Evolutionary conservation across 2,113 vertebrate genomes (phyloP).

Genomic region (Spermophilus dauricus): DNA sequence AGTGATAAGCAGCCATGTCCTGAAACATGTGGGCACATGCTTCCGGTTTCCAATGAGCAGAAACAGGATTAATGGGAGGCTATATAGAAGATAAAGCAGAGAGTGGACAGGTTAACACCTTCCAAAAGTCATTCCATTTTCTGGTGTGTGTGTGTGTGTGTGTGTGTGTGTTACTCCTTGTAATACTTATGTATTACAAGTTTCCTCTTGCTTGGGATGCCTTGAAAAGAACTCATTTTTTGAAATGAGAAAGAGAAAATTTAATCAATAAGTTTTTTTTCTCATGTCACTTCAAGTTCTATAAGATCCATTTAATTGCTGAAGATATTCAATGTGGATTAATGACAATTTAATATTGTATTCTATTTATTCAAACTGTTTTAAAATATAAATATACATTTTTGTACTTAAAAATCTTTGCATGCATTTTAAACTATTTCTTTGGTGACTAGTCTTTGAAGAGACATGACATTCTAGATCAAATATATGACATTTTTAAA

Average conservation of each 20-base stretch:
- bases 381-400: background rate
- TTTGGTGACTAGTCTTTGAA: slow-evolving; percentile 8
- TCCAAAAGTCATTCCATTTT: background rate
- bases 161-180: background rate
- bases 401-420: slow-evolving; percentile 31
- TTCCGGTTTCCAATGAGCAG: background rate
- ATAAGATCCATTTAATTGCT: slow-evolving; percentile 19
- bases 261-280: background rate
- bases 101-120: background rate
- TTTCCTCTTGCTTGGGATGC: background rate
- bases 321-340: background rate
- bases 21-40: background rate
- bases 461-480: background rate
- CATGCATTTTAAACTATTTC: slow-evolving; percentile 14
- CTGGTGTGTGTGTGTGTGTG: too few relatives aligned
- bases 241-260: background rate
- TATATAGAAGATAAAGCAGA: background rate
- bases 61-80: background rate
- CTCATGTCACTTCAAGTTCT: background rate
- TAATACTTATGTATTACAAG: background rate
- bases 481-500: background rate
- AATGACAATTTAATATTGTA: background rate
- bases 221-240: background rate
- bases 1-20: background rate
- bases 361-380: background rate